Evolutionary conservation across 2,113 vertebrate species (phyloP).

Genomic region (Diphyllodes magnificus): DNA sequence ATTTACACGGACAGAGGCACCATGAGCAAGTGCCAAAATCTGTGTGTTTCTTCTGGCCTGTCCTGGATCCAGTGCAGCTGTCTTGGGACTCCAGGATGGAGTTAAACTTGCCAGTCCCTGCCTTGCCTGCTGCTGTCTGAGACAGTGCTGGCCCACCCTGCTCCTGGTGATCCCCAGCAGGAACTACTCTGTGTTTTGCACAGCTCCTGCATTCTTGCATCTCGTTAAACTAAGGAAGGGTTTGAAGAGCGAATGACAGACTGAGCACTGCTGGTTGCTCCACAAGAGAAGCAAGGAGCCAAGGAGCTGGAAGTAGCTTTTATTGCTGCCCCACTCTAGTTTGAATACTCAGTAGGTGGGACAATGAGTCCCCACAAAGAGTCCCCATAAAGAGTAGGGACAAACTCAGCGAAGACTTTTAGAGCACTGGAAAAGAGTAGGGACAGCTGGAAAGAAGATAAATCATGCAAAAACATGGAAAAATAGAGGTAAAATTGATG

Average conservation of each 20-base stretch:
- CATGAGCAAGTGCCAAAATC: not conserved
- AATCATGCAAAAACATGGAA: not conserved
- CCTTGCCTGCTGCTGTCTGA: not conserved
- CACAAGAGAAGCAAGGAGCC: not conserved
- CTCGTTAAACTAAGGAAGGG: not conserved
- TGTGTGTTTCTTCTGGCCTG: not conserved
- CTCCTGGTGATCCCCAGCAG: not conserved
- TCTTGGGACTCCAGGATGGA: not conserved
- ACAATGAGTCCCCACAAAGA: not conserved
- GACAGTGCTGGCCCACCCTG: fast-evolving
- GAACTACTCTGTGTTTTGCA: fast-evolving
- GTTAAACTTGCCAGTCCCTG: not conserved
- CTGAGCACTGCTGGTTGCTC: not conserved
- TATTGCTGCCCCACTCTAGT: not conserved
- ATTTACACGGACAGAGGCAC: fast-evolving
- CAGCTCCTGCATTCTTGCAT: not conserved
- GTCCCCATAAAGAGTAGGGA: not conserved
- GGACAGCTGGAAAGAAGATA: not conserved
- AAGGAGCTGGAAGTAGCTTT: not conserved
- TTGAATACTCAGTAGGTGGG: not conserved
- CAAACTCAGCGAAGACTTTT: not conserved
- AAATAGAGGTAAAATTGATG: not conserved
- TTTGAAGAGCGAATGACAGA: not conserved
- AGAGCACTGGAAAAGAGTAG: not conserved
- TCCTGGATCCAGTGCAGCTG: not conserved